A percentile compares a stretch with the other conserved stretches of the same genome.
Evolutionary conservation across 2,888 invertebrate genomes (phyloP).

Genomic region (Zhengitettix transpicula): DNA sequence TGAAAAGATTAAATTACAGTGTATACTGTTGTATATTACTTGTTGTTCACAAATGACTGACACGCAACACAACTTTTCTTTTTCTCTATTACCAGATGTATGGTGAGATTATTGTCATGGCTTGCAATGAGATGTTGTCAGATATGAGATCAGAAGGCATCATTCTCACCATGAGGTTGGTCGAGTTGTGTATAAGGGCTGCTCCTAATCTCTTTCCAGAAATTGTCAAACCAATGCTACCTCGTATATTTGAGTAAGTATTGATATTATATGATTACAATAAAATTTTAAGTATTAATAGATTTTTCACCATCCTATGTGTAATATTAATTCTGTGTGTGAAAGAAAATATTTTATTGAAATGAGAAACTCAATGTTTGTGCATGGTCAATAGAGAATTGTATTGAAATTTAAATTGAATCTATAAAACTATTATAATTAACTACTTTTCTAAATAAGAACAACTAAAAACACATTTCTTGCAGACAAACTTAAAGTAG

Average conservation of each 20-base stretch:
- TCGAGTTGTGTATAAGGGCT: constrained; percentile 60
- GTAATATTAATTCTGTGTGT: too few relatives aligned
- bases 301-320: neutral
- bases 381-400: too few relatives aligned
- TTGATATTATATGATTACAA: neutral
- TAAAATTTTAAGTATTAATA: neutral
- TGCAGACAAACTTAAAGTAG: too few relatives aligned
- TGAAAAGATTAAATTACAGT: neutral
- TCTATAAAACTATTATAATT: too few relatives aligned
- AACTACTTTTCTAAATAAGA: too few relatives aligned
- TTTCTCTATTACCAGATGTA: constrained; percentile 31
- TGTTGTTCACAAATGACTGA: neutral
- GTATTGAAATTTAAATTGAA: too few relatives aligned
- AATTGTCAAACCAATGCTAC: constrained; percentile 45
- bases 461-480: too few relatives aligned
- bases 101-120: constrained; percentile 50
- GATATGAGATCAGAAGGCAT: constrained; percentile 64
- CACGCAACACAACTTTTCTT: neutral
- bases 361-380: too few relatives aligned
- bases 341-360: too few relatives aligned
- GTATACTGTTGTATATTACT: neutral
- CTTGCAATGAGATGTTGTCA: constrained; percentile 52
- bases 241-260: constrained; percentile 40
- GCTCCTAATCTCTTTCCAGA: constrained; percentile 56
- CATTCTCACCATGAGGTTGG: constrained; percentile 52